Percentiles rank a stretch among this genome's conserved stretches.
These are phyloP conservation scores for Solenodon paradoxus DNA, from an alignment of 2,113 vertebrate species.

Conservation along the genomic window DNA sequence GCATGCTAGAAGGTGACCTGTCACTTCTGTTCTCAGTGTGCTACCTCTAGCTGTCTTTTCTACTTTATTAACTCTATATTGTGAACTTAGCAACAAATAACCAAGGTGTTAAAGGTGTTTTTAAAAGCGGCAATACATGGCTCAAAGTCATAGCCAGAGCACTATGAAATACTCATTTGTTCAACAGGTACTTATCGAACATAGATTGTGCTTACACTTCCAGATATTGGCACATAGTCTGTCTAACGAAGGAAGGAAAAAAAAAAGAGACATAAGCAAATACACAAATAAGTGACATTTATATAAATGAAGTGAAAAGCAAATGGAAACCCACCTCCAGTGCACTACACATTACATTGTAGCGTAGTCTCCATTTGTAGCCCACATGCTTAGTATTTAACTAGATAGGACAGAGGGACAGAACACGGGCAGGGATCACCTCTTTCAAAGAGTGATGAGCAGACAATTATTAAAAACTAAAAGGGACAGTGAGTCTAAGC, in stretches of 20 bases:
- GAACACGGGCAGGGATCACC: neutral
- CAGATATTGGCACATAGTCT: neutral
- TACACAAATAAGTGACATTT: neutral
- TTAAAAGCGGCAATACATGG: neutral
- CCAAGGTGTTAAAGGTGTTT: neutral
- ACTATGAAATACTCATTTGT: neutral
- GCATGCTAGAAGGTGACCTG: neutral
- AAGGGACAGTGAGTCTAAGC: neutral
- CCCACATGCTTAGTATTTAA: neutral
- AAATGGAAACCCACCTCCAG: neutral
- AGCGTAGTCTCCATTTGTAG: neutral
- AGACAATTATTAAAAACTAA: neutral
- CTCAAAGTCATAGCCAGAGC: neutral
- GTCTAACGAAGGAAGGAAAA: neutral
- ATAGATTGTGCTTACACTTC: neutral
- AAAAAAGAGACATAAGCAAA: neutral
- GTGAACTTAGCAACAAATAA: conserved; percentile 42
- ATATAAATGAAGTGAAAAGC: conserved; percentile 8
- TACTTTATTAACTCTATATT: neutral
- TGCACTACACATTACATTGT: neutral
- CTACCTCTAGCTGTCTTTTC: neutral
- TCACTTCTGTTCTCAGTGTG: neutral
- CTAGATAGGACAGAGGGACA: neutral
- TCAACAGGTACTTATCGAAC: neutral
- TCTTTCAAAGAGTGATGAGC: neutral